phyloP scores from a whole-genome alignment of 1,140 invertebrate genomes.

The Bombus pascuorum region DNA sequence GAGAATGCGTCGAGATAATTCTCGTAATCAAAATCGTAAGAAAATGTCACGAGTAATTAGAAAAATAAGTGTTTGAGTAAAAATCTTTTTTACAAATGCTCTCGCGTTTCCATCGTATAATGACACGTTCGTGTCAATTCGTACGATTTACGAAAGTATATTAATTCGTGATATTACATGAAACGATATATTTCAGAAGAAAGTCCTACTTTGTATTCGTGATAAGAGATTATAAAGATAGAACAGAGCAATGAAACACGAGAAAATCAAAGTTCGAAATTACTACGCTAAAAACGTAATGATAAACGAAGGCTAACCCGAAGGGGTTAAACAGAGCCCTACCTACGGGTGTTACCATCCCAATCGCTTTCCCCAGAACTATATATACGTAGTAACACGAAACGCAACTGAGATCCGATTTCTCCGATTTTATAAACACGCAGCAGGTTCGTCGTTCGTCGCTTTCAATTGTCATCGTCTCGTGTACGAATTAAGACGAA shows the following conservation, averaged over 20 bases:
- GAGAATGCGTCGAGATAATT: no score
- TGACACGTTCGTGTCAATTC: accelerated
- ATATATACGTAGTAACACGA: background rate
- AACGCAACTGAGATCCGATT: conserved; percentile 9
- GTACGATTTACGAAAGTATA: no score
- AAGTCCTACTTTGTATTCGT: accelerated
- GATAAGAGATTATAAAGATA: background rate
- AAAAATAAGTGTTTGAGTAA: no score
- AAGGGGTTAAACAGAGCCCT: background rate
- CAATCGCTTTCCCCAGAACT: conserved; percentile 13
- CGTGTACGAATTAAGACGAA: no score
- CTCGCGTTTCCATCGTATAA: no score
- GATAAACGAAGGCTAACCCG: background rate
- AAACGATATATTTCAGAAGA: no score
- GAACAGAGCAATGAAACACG: no score
- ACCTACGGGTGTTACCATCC: background rate
- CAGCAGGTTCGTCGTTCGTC: no score
- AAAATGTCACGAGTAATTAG: no score
- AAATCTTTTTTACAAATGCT: no score
- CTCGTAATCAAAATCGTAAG: no score
- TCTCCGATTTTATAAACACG: conserved; percentile 1
- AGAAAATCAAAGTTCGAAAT: background rate
- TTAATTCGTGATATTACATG: no score
- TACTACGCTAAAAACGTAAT: background rate
- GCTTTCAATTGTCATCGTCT: background rate